Conservation (phyloP, 2,113 vertebrate genomes). For the Microcebus griseorufus region DNA sequence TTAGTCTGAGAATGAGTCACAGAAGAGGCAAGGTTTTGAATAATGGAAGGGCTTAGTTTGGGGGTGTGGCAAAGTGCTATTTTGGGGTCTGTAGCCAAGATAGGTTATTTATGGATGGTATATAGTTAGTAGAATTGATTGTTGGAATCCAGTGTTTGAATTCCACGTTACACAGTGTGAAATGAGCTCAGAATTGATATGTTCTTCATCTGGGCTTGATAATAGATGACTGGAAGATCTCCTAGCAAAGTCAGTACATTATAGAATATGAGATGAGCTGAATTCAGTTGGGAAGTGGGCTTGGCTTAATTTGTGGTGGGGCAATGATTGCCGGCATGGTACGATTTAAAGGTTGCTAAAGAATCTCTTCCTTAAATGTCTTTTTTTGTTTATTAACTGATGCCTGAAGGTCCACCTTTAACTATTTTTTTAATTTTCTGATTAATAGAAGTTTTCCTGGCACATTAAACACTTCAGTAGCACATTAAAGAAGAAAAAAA, state of each 20-base stretch:
- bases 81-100: background rate
- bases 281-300: accelerated
- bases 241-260: background rate
- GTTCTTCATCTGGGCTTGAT: background rate
- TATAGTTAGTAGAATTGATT: background rate
- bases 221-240: background rate
- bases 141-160: background rate
- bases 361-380: background rate
- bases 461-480: background rate
- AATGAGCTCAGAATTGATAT: background rate
- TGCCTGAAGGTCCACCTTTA: background rate
- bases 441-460: background rate
- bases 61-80: background rate
- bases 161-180: accelerated
- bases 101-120: background rate
- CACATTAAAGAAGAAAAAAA: background rate
- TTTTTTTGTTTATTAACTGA: background rate
- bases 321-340: background rate
- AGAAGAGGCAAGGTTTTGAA: background rate
- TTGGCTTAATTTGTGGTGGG: background rate
- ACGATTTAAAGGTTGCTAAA: background rate
- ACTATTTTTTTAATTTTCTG: background rate
- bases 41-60: background rate
- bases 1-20: background rate
- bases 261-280: background rate